Evolutionary conservation across 2,113 vertebrate species (phyloP), one percentile per base, ranked within the genome.

Genomic region (Cyphomyrus discorhynchus): DNA sequence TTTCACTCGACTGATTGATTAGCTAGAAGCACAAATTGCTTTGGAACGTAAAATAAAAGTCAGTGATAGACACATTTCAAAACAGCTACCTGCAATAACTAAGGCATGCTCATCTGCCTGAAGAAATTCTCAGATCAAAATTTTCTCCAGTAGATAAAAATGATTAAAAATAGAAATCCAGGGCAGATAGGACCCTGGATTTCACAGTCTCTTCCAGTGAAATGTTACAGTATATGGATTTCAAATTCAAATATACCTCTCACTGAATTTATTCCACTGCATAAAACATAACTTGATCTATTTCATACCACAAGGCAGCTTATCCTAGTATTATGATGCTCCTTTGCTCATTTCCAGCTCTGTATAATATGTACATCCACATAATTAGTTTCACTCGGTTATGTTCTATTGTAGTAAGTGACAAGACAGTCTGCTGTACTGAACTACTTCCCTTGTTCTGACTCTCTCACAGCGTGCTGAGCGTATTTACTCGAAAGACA

Each of bases 401-500:
- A 84, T 45, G 77, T 15, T 90, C 9, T 77, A 47, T 19, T 46
- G 77, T 35, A 39, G 39, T 62, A 24, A 27, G 47, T 86, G 88
- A 45, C 82, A 47, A 91, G 93, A 66, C 77, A 91, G 85, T 62
- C n/a, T 0, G 88, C 89, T 15, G 6, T 2, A 31, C 19, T 62
- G 45, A 42, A 87, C 93, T 91, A 89, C 35, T 53, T 86, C 52
- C 82, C 47, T 58, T 35, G 82, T 52, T 80, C 74, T 89, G 66
- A 88, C 91, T 88, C 85, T 46, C 39, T n/a, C 89, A 49, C 58
- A 19, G 52, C 0, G 13, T 21, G 11, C 70, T 45, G 56, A 11
- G 88, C 9, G 86, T 89, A 77, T 92, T 92, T 89, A 92, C 90
- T 19, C 80, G 47, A 89, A 92, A 92, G 90, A 90, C 50, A 91